These are phyloP conservation scores for Takifugu rubripes DNA, from an alignment of 2,797 vertebrate species.

Conservation along the genomic window DNA sequence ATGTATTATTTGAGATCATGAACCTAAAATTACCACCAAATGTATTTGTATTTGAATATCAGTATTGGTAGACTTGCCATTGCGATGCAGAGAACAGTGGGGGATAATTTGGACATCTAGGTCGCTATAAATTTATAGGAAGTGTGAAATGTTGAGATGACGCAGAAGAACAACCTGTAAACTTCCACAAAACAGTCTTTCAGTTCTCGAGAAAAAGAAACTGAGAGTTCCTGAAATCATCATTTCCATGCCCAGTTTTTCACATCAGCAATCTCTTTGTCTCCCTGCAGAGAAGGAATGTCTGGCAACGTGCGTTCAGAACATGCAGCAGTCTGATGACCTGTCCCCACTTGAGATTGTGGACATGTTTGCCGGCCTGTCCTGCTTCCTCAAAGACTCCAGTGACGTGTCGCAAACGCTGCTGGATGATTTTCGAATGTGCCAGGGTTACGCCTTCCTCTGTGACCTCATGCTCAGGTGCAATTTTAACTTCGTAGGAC, in stretches of 20 bases:
- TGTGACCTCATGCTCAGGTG: slow-evolving; percentile 96
- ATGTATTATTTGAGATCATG: background rate
- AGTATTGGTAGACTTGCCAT: background rate
- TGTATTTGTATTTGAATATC: no score
- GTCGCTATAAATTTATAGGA: background rate
- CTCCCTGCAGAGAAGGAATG: slow-evolving; percentile 91
- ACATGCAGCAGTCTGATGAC: slow-evolving; percentile 98
- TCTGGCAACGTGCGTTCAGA: slow-evolving; percentile 93
- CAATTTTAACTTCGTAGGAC: background rate
- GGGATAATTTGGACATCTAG: background rate
- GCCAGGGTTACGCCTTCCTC: slow-evolving; percentile 97
- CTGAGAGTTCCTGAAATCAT: background rate
- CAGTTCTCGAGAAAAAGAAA: background rate
- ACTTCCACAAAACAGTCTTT: background rate
- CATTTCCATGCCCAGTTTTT: background rate
- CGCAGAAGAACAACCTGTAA: background rate
- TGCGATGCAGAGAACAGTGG: background rate
- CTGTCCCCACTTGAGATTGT: slow-evolving; percentile 96
- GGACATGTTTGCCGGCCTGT: slow-evolving; percentile 96
- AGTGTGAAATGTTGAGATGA: slow-evolving; percentile 1
- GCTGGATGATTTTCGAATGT: slow-evolving; percentile 96
- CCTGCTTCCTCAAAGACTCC: slow-evolving; percentile 98
- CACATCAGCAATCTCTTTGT: background rate
- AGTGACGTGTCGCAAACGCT: slow-evolving; percentile 95
- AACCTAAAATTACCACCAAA: background rate